Conservation (phyloP, 2,888 invertebrate genomes). For the Ormyrus rosae region DNA sequence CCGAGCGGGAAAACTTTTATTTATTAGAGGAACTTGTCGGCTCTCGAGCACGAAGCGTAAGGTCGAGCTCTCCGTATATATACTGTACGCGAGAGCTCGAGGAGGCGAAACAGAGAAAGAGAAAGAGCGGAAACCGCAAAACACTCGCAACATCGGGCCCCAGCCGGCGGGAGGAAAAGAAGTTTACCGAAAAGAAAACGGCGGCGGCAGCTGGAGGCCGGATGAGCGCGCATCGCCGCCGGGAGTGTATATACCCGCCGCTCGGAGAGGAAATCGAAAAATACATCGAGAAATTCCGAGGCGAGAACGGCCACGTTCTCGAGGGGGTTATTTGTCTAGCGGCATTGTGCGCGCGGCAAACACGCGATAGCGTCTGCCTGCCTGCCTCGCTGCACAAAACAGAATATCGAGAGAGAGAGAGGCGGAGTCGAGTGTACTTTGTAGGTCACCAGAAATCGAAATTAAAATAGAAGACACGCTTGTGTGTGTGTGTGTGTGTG, state of each 20-base stretch:
- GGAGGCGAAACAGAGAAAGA: neutral
- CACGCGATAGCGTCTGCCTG: neutral
- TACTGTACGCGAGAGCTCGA: too few species aligned
- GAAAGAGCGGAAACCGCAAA: slow-evolving; percentile 28
- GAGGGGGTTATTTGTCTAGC: slow-evolving; percentile 37
- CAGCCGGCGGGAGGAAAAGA: slow-evolving; percentile 8
- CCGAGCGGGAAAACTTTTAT: too few species aligned
- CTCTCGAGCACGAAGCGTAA: too few species aligned
- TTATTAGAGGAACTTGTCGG: too few species aligned
- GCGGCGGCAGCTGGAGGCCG: neutral
- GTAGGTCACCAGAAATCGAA: slow-evolving; percentile 37
- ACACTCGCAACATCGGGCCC: neutral
- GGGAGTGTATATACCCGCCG: slow-evolving; percentile 13
- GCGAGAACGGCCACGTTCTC: slow-evolving; percentile 15
- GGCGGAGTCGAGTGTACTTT: neutral
- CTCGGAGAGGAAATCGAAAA: slow-evolving; percentile 16
- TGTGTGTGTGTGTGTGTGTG: neutral
- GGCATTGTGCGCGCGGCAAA: neutral
- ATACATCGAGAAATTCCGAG: slow-evolving; percentile 24
- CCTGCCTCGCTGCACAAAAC: too few species aligned
- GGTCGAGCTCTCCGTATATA: too few species aligned
- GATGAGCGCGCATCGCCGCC: neutral
- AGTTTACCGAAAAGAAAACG: slow-evolving; percentile 28
- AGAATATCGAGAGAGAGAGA: neutral
- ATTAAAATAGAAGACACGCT: slow-evolving; percentile 34